Evolutionary conservation across 2,888 invertebrate genomes (phyloP), one percentile per base, ranked within the genome.

Genomic region (Andrena chrysosceles): DNA sequence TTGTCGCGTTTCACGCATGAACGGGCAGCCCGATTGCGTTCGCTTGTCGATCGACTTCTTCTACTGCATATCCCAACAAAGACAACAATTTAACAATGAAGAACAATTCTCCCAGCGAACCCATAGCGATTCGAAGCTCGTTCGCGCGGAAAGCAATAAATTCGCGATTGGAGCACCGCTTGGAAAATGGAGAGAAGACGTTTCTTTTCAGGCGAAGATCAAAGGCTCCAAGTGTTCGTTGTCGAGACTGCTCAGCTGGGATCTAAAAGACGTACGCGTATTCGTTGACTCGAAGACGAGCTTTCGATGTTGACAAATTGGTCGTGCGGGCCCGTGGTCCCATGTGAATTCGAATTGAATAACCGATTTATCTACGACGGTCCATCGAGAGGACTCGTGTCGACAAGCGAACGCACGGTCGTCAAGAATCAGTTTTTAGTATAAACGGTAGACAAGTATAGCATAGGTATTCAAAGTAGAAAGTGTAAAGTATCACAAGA

Each of bases 401-500:
- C 89, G 83, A 88, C 89, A 83, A 88, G 83, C 89, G 85, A 89
- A 84, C 85, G 75, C 82, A 67, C 66, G 54, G 33, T 77, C 56
- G n/a, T 68, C 72, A 83, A 85, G 83, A 83, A 86, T 84, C 63
- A 42, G 66, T 83, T 84, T 59, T 60, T 78, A 87, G 85, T 90
- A 90, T 64, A 90, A 91, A 90, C 82, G 79, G 87, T 89, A 87
- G 86, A 85, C 85, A 87, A 90, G 85, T 90, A 90, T 87, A 90
- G 83, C 87, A 63, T 91, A 92, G 89, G 90, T 93, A 91, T 91
- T 92, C 88, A 92, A 90, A 91, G 91, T 93, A 92, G 91, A 93
- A 92, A 93, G 91, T 93, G 89, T 91, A 91, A 92, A 91, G 92
- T 93, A 93, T 93, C 91, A 93, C 92, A 93, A 92, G 90, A 90